These are phyloP conservation scores for Nymphalis c-album DNA, from an alignment of 2,888 invertebrate genomes.

Conservation along the genomic window DNA sequence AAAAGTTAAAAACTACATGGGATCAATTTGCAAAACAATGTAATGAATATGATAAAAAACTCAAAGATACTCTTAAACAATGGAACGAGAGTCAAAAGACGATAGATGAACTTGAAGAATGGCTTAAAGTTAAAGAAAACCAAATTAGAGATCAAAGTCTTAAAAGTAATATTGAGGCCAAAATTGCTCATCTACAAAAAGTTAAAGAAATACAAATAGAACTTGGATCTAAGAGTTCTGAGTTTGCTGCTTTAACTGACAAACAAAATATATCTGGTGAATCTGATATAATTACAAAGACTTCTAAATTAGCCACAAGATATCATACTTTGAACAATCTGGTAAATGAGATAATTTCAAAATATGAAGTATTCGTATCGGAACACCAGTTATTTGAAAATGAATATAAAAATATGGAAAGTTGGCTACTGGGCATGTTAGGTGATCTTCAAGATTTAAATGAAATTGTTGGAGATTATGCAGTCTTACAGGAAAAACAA, in stretches of 20 bases:
- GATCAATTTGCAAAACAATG: slow-evolving; percentile 87
- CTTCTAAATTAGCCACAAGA: slow-evolving; percentile 89
- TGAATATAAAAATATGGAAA: slow-evolving; percentile 86
- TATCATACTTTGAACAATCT: slow-evolving; percentile 91
- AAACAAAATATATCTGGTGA: slow-evolving; percentile 88
- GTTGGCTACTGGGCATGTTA: slow-evolving; percentile 87
- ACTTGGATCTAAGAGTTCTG: slow-evolving; percentile 84
- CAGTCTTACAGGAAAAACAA: slow-evolving; percentile 90
- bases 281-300: slow-evolving; percentile 86
- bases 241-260: slow-evolving; percentile 85
- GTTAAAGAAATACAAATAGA: slow-evolving; percentile 87
- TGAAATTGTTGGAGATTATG: slow-evolving; percentile 92
- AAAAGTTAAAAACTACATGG: slow-evolving; percentile 88
- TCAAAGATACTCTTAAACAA: slow-evolving; percentile 88
- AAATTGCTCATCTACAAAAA: slow-evolving; percentile 89
- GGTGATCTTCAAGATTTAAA: slow-evolving; percentile 88
- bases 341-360: slow-evolving; percentile 90
- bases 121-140: slow-evolving; percentile 92
- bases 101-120: slow-evolving; percentile 88
- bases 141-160: slow-evolving; percentile 94
- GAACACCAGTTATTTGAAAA: slow-evolving; percentile 92
- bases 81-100: slow-evolving; percentile 91
- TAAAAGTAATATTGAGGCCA: slow-evolving; percentile 91
- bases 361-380: slow-evolving; percentile 91
- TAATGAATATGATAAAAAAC: slow-evolving; percentile 85